Conservation (phyloP, 2,888 invertebrate genomes). For the Platycheirus albimanus region DNA sequence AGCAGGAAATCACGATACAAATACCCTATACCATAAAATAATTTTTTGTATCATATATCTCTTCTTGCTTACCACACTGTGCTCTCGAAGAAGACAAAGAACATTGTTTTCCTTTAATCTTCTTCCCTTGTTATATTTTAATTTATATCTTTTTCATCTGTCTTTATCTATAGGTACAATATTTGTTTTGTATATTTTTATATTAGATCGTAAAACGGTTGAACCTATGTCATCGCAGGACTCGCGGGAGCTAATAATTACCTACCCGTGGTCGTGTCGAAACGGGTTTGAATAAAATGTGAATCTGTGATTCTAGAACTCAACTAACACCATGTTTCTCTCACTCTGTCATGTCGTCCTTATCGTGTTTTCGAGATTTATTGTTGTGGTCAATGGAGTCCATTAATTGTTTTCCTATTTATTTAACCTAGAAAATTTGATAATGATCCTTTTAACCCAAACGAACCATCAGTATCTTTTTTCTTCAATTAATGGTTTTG, state of each 20-base stretch:
- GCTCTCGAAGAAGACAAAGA: slow-evolving; percentile 12
- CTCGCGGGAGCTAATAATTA: no score
- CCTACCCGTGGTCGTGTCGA: slow-evolving; percentile 39
- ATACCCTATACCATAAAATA: no score
- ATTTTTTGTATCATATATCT: no score
- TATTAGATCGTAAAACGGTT: background rate
- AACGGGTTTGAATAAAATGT: slow-evolving; percentile 15
- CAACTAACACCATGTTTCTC: slow-evolving; percentile 10
- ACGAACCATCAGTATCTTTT: background rate
- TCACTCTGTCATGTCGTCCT: background rate
- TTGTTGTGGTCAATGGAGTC: slow-evolving; percentile 9
- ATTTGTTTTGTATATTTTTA: slow-evolving; percentile 17
- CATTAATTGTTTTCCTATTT: slow-evolving; percentile 6
- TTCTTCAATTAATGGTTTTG: no score
- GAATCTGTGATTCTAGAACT: slow-evolving; percentile 21
- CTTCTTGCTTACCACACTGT: slow-evolving; percentile 22
- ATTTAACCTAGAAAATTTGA: background rate
- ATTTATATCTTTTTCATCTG: slow-evolving; percentile 24
- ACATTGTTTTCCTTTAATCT: slow-evolving; percentile 15
- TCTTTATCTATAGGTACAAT: slow-evolving; percentile 17
- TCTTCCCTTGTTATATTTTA: slow-evolving; percentile 15
- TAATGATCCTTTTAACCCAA: background rate
- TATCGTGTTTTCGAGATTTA: slow-evolving; percentile 47
- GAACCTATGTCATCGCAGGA: no score
- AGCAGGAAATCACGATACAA: no score